Evolutionary conservation across 64 coral and sea anemone species (phyloP), one percentile per base, ranked within the genome.

Genomic region (Pocillopora verrucosa): DNA sequence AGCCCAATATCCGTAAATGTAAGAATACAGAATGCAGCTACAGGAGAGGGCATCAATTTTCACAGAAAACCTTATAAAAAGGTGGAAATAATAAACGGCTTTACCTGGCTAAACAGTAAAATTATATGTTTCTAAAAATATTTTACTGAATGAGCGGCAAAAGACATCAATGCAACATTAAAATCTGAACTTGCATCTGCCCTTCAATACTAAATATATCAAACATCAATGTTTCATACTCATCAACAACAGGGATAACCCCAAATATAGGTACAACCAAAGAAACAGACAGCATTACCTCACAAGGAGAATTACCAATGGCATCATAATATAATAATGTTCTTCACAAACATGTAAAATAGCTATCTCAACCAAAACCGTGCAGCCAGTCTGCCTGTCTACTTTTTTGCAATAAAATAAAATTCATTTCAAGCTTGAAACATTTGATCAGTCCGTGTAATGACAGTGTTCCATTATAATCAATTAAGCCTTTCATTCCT

Each of bases 401-500:
- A 7, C 41, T 67, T 70, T 70, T 70, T 70, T 70, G 67, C 67
- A 25, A 26, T 3, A 62, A 81, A 58, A 81, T 37, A 61, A 60
- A 77, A 59, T 89, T 51, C 76, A 69, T 59, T 89, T 93, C 87
- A 65, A 78, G 67, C 58, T 76, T 59, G 83, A 76, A 89, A 36
- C 70, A 85, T 58, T 72, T 72, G 64, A 85, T 85, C 82, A 89
- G 72, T 84, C 20, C 41, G n/a, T 72, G 83, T 76, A 89, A 93
- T 93, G 92, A 84, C 92, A 84, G 67, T 38, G 79, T 41, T 89
- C 75, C 69, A 93, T 89, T 89, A 93, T 89, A 77, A 89, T 89
- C 87, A 93, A 93, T 93, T 93, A 93, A 78, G 75, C 57, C 85
- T 93, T 80, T 78, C 92, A 77, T 65, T 84, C 60, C 57, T 84